Percentiles rank a stretch among this genome's conserved stretches.
Conservation (phyloP, 2,888 invertebrate genomes). For the Oxytorus armatus region DNA sequence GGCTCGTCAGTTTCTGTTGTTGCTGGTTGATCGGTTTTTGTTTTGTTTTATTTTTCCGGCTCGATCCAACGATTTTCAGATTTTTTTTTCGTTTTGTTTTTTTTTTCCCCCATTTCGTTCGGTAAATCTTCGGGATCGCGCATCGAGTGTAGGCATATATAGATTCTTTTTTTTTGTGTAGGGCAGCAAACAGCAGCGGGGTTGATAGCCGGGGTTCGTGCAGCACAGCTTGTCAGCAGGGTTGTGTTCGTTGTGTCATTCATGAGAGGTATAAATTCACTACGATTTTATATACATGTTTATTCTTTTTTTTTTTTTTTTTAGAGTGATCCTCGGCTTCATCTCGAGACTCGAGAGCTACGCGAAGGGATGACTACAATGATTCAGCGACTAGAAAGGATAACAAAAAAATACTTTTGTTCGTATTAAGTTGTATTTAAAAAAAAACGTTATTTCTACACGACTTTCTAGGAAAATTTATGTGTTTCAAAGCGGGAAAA, state of each 20-base stretch:
- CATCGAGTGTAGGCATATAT: conserved; percentile 77
- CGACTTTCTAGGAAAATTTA: not conserved
- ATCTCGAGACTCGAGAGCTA: conserved; percentile 67
- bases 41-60: conserved; percentile 18
- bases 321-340: conserved; percentile 72
- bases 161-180: conserved; percentile 68
- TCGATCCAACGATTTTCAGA: conserved; percentile 37
- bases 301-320: conserved; percentile 75
- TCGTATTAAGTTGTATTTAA: not conserved
- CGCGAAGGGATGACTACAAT: conserved; percentile 44
- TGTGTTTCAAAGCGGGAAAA: conserved; percentile 47
- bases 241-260: conserved; percentile 83
- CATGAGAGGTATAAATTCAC: conserved; percentile 78
- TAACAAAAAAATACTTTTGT: conserved; percentile 11
- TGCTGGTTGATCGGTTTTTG: conserved; percentile 9
- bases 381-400: not conserved
- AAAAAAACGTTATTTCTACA: conserved; percentile 23
- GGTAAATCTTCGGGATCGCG: conserved; percentile 56
- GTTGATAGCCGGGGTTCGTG: conserved; percentile 84
- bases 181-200: conserved; percentile 84
- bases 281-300: conserved; percentile 69
- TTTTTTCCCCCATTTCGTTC: conserved; percentile 34
- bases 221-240: conserved; percentile 85
- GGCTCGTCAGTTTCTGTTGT: conserved; percentile 50
- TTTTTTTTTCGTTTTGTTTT: conserved; percentile 32